Conservation (phyloP, 1,140 invertebrate genomes). For the Saccostrea cuccullata region DNA sequence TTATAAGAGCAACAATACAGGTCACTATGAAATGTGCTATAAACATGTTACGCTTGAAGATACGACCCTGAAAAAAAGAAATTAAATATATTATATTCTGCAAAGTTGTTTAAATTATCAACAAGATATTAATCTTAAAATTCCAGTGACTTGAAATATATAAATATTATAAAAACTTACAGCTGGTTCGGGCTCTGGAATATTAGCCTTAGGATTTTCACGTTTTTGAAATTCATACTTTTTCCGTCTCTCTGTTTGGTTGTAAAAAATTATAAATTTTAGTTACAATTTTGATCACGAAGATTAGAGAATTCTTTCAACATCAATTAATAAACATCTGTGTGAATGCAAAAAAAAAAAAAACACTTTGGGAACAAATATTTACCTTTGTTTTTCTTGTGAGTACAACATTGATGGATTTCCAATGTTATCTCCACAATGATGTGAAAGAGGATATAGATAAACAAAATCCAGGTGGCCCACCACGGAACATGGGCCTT, state of each 20-base stretch:
- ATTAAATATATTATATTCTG: background rate
- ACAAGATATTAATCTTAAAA: background rate
- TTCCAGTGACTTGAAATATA: background rate
- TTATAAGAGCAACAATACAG: constrained; percentile 70
- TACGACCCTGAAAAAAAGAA: constrained; percentile 67
- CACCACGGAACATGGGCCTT: constrained; percentile 92
- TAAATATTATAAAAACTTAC: constrained; percentile 64
- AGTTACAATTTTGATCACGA: background rate
- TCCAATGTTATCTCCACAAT: constrained; percentile 90
- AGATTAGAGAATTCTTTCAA: too few species aligned
- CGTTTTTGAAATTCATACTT: constrained; percentile 75
- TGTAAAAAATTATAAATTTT: background rate
- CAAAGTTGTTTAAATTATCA: background rate
- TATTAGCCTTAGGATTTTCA: constrained; percentile 72
- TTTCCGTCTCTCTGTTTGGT: constrained; percentile 69
- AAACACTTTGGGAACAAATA: too few species aligned
- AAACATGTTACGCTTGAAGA: constrained; percentile 73
- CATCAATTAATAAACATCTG: too few species aligned
- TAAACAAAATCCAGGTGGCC: constrained; percentile 91
- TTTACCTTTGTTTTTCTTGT: constrained; percentile 78
- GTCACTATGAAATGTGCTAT: constrained; percentile 72
- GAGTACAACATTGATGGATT: constrained; percentile 78
- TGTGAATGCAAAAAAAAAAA: too few species aligned
- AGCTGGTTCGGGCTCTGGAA: constrained; percentile 74
- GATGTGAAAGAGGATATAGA: constrained; percentile 93